These are phyloP conservation scores for Dendrolimus pini DNA, from an alignment of 2,888 invertebrate genomes.

Conservation along the genomic window DNA sequence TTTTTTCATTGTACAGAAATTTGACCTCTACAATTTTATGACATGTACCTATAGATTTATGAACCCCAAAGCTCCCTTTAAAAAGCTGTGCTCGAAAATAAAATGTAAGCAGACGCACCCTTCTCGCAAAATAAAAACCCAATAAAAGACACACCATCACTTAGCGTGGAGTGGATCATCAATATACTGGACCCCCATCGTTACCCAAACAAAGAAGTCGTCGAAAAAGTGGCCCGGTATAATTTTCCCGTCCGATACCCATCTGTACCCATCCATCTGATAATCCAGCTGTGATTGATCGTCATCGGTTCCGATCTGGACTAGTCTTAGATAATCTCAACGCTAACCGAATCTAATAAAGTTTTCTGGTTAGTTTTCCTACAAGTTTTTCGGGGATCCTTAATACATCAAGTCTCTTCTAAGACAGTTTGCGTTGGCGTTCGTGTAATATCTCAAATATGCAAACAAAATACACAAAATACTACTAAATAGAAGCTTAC, in stretches of 20 bases:
- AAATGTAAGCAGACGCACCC: neutral
- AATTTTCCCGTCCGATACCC: neutral
- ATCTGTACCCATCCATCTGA: neutral
- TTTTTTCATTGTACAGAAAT: no score
- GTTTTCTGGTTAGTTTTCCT: no score
- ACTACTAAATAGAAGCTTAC: no score
- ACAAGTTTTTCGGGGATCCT: no score
- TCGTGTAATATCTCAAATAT: no score
- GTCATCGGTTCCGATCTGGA: neutral
- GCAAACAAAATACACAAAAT: no score
- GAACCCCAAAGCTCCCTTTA: no score
- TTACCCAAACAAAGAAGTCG: neutral
- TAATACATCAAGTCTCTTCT: no score
- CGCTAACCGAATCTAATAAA: neutral
- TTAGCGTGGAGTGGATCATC: neutral
- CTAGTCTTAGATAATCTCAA: neutral
- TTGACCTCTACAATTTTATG: no score
- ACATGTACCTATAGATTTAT: no score
- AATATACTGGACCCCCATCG: neutral
- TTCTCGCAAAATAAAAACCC: neutral
- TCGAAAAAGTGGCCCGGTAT: neutral
- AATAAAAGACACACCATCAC: conserved; percentile 2
- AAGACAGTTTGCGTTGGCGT: no score
- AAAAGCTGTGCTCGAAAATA: neutral
- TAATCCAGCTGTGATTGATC: neutral